Evolutionary conservation across 1,140 invertebrate genomes (phyloP).

Genomic region (Parapsyche elsis): DNA sequence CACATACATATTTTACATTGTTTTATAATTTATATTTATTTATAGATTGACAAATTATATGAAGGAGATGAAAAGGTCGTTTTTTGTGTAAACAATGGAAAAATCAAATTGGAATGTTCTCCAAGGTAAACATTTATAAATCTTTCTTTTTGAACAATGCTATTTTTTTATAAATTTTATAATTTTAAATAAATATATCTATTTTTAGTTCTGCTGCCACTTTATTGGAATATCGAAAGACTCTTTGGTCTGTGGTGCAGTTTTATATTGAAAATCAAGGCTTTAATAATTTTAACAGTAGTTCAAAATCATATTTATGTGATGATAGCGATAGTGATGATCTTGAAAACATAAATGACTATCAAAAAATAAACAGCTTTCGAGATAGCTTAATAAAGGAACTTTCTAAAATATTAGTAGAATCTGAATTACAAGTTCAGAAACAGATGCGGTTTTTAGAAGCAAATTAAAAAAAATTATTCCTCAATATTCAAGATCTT

Average conservation of each 20-base stretch:
- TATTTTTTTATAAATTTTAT: constrained; percentile 33
- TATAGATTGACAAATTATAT: constrained; percentile 50
- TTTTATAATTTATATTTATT: constrained; percentile 32
- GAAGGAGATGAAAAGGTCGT: constrained; percentile 57
- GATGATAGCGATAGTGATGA: background rate
- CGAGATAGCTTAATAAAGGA: constrained; percentile 30
- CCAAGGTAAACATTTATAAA: constrained; percentile 64
- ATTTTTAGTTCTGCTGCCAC: constrained; percentile 62
- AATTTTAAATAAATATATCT: constrained; percentile 38
- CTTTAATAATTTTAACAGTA: constrained; percentile 8
- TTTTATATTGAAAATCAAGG: constrained; percentile 66
- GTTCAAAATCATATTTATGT: background rate
- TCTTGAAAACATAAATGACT: background rate
- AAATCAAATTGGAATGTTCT: constrained; percentile 61
- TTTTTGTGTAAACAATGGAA: constrained; percentile 60
- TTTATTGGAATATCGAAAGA: constrained; percentile 64
- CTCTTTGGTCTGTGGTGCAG: constrained; percentile 67
- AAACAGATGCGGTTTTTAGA: background rate
- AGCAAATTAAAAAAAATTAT: too few relatives aligned
- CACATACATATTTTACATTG: constrained; percentile 12
- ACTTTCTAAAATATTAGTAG: constrained; percentile 36
- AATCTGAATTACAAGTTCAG: constrained; percentile 16
- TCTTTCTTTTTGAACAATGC: too few relatives aligned
- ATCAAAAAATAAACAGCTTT: constrained; percentile 39
- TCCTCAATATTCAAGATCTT: too few relatives aligned